Conservation (phyloP, 2,797 vertebrate genomes). For the Clarias fuscus region DNA sequence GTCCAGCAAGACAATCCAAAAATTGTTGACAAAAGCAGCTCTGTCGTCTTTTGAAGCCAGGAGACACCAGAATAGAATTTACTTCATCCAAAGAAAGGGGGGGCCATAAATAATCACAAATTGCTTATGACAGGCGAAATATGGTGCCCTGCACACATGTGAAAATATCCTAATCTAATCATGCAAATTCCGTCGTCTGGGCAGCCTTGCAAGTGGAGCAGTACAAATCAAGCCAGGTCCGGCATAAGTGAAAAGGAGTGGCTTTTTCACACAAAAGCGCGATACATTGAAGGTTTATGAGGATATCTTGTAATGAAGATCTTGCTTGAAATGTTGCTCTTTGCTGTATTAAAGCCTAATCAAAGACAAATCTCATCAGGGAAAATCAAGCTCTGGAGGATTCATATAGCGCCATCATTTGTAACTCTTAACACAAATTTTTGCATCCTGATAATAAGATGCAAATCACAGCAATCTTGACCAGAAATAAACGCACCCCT, state of each 20-base stretch:
- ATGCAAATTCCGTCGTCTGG: conserved; percentile 58
- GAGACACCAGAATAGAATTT: conserved; percentile 25
- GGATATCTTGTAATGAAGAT: conserved; percentile 1
- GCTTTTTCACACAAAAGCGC: background rate
- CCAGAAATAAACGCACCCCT: conserved; percentile 17
- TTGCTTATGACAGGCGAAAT: conserved; percentile 49
- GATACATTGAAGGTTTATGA: background rate
- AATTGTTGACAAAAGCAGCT: conserved; percentile 16
- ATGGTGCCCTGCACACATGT: conserved; percentile 47
- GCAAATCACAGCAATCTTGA: conserved; percentile 31
- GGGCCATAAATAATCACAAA: conserved; percentile 51
- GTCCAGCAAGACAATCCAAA: background rate
- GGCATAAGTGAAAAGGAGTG: background rate
- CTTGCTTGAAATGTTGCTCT: background rate
- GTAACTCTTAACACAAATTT: conserved; percentile 11
- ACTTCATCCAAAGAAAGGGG: conserved; percentile 26
- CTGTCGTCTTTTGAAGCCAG: background rate
- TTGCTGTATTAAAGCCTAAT: conserved; percentile 43
- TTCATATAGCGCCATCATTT: background rate
- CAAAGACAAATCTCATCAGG: conserved; percentile 26
- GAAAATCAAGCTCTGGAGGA: conserved; percentile 47
- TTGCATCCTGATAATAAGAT: background rate
- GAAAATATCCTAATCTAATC: conserved; percentile 62
- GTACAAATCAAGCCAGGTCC: conserved; percentile 37
- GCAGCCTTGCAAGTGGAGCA: conserved; percentile 30